Percentiles rank a stretch among this genome's conserved stretches.
phyloP scores from a whole-genome alignment of 1,140 invertebrate species.

The Hypothenemus hampei region DNA sequence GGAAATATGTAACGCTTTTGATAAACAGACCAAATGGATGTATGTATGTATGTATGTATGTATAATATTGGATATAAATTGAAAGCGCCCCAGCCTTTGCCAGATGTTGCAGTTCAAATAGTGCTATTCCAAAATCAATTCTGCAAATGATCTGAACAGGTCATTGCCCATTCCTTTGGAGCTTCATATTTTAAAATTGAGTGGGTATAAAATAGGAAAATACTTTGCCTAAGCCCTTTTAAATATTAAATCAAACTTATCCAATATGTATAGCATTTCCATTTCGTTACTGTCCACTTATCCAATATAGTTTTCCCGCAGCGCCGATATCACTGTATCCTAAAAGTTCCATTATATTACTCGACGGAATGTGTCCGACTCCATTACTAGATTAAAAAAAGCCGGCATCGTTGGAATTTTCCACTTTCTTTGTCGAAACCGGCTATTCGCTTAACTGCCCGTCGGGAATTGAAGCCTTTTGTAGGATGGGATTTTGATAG shows the following conservation, averaged over 20 bases:
- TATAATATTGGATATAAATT: no score
- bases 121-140: no score
- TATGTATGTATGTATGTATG: no score
- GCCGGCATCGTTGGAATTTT: constrained; percentile 5
- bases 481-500: constrained; percentile 5
- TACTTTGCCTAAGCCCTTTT: background rate
- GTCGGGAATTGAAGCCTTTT: constrained; percentile 13
- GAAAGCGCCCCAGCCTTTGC: no score
- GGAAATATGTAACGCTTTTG: no score
- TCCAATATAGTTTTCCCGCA: constrained; percentile 13
- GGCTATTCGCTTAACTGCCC: constrained; percentile 18
- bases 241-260: constrained; percentile 5
- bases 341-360: constrained; percentile 20
- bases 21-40: no score
- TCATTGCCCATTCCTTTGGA: no score
- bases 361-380: constrained; percentile 19
- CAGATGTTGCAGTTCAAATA: no score
- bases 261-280: constrained; percentile 10
- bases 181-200: no score
- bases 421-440: constrained; percentile 13
- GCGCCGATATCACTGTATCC: constrained; percentile 6
- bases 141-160: no score
- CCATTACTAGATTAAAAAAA: constrained; percentile 22
- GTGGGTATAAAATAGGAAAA: no score
- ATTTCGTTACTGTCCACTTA: constrained; percentile 5